Conservation (phyloP, 2,113 vertebrate genomes). For the Cyprinodon tularosa region DNA sequence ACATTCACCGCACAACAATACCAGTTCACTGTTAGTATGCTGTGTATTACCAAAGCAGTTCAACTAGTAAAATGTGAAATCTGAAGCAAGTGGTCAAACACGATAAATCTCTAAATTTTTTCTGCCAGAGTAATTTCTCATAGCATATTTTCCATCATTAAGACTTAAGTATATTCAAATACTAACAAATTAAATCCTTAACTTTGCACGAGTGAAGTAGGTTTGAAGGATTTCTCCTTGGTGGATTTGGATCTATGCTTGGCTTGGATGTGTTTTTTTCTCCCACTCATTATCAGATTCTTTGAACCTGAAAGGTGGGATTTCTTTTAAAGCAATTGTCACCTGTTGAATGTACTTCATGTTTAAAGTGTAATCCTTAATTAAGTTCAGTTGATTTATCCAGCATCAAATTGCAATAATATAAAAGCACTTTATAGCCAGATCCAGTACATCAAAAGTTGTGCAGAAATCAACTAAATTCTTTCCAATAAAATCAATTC, state of each 20-base stretch:
- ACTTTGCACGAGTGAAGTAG: neutral
- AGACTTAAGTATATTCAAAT: neutral
- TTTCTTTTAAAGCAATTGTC: neutral
- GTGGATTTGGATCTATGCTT: neutral
- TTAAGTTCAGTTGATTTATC: neutral
- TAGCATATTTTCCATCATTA: neutral
- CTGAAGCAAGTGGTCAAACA: conserved; percentile 29
- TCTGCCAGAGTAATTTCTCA: neutral
- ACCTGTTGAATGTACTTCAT: neutral
- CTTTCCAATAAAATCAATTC: neutral
- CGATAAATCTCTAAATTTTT: conserved; percentile 27
- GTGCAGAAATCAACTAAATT: neutral
- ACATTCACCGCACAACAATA: conserved; percentile 54
- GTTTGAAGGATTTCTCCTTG: neutral
- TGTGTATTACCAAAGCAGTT: conserved; percentile 32
- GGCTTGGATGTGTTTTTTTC: neutral
- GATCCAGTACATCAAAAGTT: neutral
- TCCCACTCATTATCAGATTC: neutral
- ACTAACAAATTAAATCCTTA: conserved; percentile 4
- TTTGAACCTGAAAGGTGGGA: neutral
- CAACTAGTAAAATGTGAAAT: conserved; percentile 30
- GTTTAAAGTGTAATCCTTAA: neutral
- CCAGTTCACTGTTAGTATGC: conserved; percentile 42
- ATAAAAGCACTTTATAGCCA: neutral
- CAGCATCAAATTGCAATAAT: neutral